Base-by-base conservation (phyloP, 2,888 invertebrate species). In the Labia minor region DNA sequence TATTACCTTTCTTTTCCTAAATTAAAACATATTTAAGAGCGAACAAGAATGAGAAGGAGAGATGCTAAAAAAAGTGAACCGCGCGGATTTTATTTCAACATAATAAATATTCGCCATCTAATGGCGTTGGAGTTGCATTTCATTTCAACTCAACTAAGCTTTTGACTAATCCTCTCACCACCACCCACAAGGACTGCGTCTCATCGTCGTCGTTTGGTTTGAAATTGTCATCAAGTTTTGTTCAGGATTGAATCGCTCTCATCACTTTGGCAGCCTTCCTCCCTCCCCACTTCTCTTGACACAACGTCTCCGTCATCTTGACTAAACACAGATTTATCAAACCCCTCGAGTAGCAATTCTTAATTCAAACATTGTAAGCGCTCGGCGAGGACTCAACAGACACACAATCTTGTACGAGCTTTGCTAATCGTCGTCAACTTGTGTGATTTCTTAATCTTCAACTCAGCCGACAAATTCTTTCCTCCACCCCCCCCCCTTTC, bases 311-410 rank as follows among this genome's bases (percentile, higher is more conserved):
- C 49, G 49, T 49, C 49, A 49, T 49, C 49, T 49, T 49, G 49
- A 49, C 49, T 49, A 49, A 49, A 49, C 49, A 49, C 49, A 49
- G 49, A 49, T 49, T 49, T 49, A 49, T 49, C 49, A 49, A 49
- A 26, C 8, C 49, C 49, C n/a, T 49, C 49, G 49, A 49, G 49
- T 49, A 49, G 49, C 49, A 49, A 49, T 49, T 49, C 49, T 49
- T 49, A 49, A 49, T 49, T 49, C 49, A 49, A 49, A 49, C 49
- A 49, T 49, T n/a, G 49, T 16, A 49, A 49, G 49, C 49, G 49
- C 3, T 8, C 3, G 8, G 49, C 49, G 49, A 2, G 49, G 8
- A 3, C n/a, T 49, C n/a, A 4, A 3, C 49, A 49, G 49, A 49
- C 49, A 49, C 49, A 49, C 49, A 49, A 49, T 49, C 49, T 49